Percentiles rank a stretch among this genome's conserved stretches.
Evolutionary conservation across 2,113 vertebrate species (phyloP).

Genomic region (Chaetops frenatus): DNA sequence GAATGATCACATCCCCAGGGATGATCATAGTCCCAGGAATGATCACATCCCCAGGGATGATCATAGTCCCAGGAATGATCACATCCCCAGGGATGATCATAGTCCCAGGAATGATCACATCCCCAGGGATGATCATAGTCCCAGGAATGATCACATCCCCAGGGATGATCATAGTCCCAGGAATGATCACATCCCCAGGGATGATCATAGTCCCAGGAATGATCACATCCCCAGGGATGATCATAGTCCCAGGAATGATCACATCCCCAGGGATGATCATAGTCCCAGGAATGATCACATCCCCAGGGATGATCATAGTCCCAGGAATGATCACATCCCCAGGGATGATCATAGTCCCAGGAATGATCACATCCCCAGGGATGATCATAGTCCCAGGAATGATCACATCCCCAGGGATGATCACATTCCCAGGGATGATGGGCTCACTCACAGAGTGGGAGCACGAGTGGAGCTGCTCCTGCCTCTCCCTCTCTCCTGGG

Average conservation of each 20-base stretch:
- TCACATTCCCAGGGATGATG: neutral
- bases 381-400: too few relatives aligned
- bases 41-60: neutral
- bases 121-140: too few relatives aligned
- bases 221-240: neutral
- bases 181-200: neutral
- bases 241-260: neutral
- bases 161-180: neutral
- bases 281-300: too few relatives aligned
- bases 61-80: neutral
- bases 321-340: too few relatives aligned
- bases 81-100: too few relatives aligned
- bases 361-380: neutral
- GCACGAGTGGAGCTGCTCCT: accelerated
- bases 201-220: neutral
- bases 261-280: too few relatives aligned
- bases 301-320: too few relatives aligned
- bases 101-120: neutral
- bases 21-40: neutral
- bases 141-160: neutral
- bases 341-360: neutral
- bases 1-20: neutral
- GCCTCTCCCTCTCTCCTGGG: neutral
- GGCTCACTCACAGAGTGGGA: neutral
- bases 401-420: too few relatives aligned